Base-by-base conservation (phyloP, 2,888 invertebrate species). In the Deilephila porcellus region DNA sequence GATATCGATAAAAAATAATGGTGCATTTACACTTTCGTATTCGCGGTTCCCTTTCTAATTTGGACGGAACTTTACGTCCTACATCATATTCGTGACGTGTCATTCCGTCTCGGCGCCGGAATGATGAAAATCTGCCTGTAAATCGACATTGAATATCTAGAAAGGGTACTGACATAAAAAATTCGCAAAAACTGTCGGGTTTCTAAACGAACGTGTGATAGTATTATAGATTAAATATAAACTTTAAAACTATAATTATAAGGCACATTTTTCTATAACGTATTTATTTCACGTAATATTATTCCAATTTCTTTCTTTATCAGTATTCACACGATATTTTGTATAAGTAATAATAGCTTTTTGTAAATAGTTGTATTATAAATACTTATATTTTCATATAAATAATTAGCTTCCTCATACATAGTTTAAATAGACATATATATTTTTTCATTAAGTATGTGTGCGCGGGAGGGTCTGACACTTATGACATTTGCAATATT, bases 401-500 rank as follows among this genome's bases (percentile, higher is more conserved):
- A 86, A 85, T 85, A 86, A 85, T 85, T 86, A 81, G 84, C 88
- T 90, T 82, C 89, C 86, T 87, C 85, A 80, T 83, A 82, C 83
- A 79, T 79, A 85, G 83, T 85, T 88, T 85, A 80, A 80, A 86
- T 88, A 86, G 83, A 81, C 78, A 79, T 90, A 90, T 90, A 90
- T 93, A 93, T 92, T 91, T 93, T 93, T 93, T 90, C 91, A 90
- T 89, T 90, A 82, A 83, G 62, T 74, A 74, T n/a, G 62, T 63
- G 45, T 52, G 70, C 70, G 70, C 71, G 37, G 32, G 53, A 56
- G 19, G 32, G 37, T 71, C 45, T 53, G 83, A 90, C 88, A 90
- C 85, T 85, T 92, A 91, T 90, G 91, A 92, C 85, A 87, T 84
- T 86, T 87, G 93, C 93, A 93, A 92, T 93, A 92, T 89, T 86